Percentiles rank a stretch among this genome's conserved stretches.
Conservation (phyloP, 2,113 vertebrate genomes). For the Mellivora capensis region DNA sequence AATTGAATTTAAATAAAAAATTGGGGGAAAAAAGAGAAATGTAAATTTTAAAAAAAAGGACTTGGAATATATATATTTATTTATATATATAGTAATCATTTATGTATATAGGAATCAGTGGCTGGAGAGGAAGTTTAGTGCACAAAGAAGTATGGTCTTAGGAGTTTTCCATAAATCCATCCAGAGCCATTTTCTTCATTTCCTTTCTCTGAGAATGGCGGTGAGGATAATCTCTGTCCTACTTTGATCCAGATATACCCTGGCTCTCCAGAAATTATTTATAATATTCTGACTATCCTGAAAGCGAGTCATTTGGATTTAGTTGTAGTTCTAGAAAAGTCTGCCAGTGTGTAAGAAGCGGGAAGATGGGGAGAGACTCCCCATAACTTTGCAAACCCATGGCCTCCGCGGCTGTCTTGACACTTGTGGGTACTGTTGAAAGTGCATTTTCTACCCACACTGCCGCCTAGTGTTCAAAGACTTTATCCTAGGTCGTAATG, state of each 20-base stretch:
- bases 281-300: neutral
- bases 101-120: neutral
- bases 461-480: slow-evolving; percentile 59
- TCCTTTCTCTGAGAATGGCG: neutral
- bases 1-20: neutral
- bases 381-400: neutral
- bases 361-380: neutral
- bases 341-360: neutral
- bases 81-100: neutral
- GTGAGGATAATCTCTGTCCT: neutral
- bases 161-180: neutral
- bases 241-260: neutral
- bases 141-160: slow-evolving; percentile 25
- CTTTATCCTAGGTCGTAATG: neutral
- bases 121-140: neutral
- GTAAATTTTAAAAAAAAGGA: neutral
- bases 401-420: neutral
- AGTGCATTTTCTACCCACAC: neutral
- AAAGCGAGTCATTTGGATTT: neutral
- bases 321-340: slow-evolving; percentile 41
- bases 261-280: slow-evolving; percentile 10
- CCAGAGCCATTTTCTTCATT: slow-evolving; percentile 17
- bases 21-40: neutral
- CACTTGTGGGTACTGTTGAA: neutral
- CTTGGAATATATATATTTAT: neutral